A percentile compares a stretch with the other conserved stretches of the same genome.
Conservation (phyloP, 2,113 vertebrate species). For the Pterocles orientalis region DNA sequence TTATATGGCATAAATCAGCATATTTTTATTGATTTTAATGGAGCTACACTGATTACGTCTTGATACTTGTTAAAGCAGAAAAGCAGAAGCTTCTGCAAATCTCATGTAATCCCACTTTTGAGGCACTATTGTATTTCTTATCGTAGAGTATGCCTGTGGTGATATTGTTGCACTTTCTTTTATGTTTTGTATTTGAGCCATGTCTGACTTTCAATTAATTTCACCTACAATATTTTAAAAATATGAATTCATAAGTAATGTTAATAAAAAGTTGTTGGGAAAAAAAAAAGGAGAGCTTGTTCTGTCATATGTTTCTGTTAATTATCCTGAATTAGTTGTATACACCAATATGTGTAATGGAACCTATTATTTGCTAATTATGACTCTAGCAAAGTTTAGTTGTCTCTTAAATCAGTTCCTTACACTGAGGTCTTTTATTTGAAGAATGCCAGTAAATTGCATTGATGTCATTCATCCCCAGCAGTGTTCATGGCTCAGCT, state of each 20-base stretch:
- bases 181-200: slow-evolving; percentile 11
- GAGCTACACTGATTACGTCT: neutral
- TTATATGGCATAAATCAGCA: neutral
- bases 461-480: neutral
- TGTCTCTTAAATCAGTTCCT: slow-evolving; percentile 14
- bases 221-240: slow-evolving; percentile 8
- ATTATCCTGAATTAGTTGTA: neutral
- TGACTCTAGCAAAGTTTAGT: neutral
- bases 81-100: neutral
- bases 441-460: slow-evolving; percentile 9
- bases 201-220: slow-evolving; percentile 7
- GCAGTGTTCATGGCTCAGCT: neutral
- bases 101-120: neutral
- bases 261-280: neutral
- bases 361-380: slow-evolving; percentile 10
- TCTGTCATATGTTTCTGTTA: neutral
- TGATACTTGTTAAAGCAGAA: neutral
- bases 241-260: neutral
- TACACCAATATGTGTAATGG: neutral
- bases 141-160: neutral
- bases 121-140: neutral
- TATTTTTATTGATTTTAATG: neutral
- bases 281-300: neutral
- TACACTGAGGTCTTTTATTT: neutral
- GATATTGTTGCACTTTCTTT: slow-evolving; percentile 3